Conservation (phyloP, 1,140 invertebrate species). For the Drosophila kohkoa region DNA sequence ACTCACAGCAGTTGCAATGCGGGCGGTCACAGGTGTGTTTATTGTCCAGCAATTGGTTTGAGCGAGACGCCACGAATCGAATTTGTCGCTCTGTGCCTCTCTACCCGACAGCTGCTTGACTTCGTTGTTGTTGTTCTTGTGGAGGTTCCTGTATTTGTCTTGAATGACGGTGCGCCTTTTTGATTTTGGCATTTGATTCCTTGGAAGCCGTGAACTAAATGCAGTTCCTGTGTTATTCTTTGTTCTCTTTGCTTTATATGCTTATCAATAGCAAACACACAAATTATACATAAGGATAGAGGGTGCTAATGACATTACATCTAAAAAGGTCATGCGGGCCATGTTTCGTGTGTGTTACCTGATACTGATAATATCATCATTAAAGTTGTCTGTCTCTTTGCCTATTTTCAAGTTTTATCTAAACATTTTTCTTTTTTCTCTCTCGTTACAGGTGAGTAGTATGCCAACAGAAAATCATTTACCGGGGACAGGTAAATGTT, state of each 20-base stretch:
- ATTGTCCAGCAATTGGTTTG: constrained; percentile 19
- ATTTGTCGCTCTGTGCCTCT: constrained; percentile 2
- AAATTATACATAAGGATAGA: constrained; percentile 51
- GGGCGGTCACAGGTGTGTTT: constrained; percentile 79
- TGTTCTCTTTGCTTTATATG: constrained; percentile 44
- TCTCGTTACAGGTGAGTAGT: constrained; percentile 71
- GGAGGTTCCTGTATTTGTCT: constrained; percentile 57
- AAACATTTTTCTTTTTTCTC: constrained; percentile 26
- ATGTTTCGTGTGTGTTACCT: constrained; percentile 1
- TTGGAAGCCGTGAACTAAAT: constrained; percentile 62
- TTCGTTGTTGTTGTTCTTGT: constrained; percentile 37
- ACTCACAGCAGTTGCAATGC: constrained; percentile 59
- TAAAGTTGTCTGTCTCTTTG: constrained; percentile 22
- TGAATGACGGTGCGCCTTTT: constrained; percentile 67
- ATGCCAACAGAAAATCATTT: background rate
- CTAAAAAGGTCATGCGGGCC: constrained; percentile 35
- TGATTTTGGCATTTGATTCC: constrained; percentile 63
- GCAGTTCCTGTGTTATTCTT: constrained; percentile 76
- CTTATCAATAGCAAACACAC: constrained; percentile 44
- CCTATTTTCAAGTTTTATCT: constrained; percentile 26
- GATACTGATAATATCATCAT: constrained; percentile 41
- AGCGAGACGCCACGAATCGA: constrained; percentile 28
- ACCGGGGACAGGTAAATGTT: constrained; percentile 30
- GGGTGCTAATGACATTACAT: constrained; percentile 39
- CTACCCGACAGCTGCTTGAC: constrained; percentile 55